Base-by-base conservation (phyloP, 2,888 invertebrate species). In the Beris chalybata region DNA sequence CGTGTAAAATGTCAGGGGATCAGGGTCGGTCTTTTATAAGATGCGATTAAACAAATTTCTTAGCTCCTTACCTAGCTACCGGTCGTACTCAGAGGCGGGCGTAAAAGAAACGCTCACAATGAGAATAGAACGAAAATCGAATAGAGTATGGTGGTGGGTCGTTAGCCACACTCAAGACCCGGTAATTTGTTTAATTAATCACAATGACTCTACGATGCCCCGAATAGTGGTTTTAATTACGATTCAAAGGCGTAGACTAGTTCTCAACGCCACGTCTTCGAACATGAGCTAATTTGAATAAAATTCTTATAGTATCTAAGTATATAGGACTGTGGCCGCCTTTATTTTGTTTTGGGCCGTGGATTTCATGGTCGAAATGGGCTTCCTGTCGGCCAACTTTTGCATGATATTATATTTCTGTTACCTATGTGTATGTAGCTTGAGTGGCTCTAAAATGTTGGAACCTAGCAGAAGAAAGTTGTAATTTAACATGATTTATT, bases 121-220 rank as follows among this genome's bases (percentile, higher is more conserved):
- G 52, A 52, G 61, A 61, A 50, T 61, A 61, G 61, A 22, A 43
- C 50, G 50, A 50, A 50, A 50, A 52, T 22, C 22, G 22, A 22
- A 22, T 22, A 22, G 22, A 22, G 22, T 22, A 22, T 22, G 22
- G 22, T 22, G 22, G n/a, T 50, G 61, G 52, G 54, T 54, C 64
- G 54, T 64, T 64, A 64, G 47, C 64, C 54, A 54, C 64, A 64
- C 45, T 61, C 52, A 30, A 15, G 38, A 44, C 44, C 54, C 31
- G 30, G 54, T 50, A 64, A 64, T 64, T 64, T 64, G 54, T 64
- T 64, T 64, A 64, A 64, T 64, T 64, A 64, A 64, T 64, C 54
- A 64, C 54, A 54, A 64, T 64, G 64, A 64, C 64, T 54, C 44
- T 43, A 53, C 22, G 31, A 52, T 12, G 47, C 53, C 43, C 52